A percentile compares a stretch with the other conserved stretches of the same genome.
These are phyloP conservation scores for Cercopithecus mitis DNA, from an alignment of 2,797 vertebrate species.

Conservation along the genomic window DNA sequence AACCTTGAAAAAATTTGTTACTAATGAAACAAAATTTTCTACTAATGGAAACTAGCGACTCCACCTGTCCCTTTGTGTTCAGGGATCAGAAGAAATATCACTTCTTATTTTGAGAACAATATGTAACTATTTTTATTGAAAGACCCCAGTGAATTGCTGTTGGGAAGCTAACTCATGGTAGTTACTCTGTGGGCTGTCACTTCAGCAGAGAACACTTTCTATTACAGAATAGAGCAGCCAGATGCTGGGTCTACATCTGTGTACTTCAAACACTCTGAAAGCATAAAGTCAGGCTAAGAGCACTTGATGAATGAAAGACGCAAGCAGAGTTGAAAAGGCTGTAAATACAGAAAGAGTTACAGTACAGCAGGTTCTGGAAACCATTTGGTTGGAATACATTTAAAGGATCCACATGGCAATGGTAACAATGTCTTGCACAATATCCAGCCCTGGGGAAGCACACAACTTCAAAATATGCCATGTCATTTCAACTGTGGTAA, in stretches of 20 bases:
- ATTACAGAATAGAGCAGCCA: neutral
- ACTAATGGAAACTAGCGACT: constrained; percentile 16
- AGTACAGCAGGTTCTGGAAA: neutral
- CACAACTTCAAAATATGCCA: neutral
- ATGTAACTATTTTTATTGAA: constrained; percentile 11
- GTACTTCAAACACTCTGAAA: constrained; percentile 47
- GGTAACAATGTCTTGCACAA: neutral
- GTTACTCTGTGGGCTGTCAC: neutral
- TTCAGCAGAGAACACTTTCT: constrained; percentile 31
- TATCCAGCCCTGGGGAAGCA: neutral
- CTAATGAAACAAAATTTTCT: neutral
- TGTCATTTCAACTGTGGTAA: neutral
- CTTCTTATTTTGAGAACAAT: constrained; percentile 40
- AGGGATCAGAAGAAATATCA: neutral
- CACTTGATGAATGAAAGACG: constrained; percentile 34
- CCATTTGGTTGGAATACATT: neutral
- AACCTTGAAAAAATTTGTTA: constrained; percentile 21
- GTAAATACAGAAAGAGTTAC: neutral
- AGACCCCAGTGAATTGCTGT: neutral
- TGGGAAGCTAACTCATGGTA: neutral
- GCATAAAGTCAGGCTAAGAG: constrained; percentile 15
- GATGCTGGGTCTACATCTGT: neutral
- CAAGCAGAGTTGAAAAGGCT: constrained; percentile 26
- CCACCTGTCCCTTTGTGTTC: constrained; percentile 22
- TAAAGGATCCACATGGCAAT: neutral